Percentiles rank a stretch among this genome's conserved stretches.
These are phyloP conservation scores for Gallinago undulata DNA, from an alignment of 2,113 vertebrate genomes.

Conservation along the genomic window DNA sequence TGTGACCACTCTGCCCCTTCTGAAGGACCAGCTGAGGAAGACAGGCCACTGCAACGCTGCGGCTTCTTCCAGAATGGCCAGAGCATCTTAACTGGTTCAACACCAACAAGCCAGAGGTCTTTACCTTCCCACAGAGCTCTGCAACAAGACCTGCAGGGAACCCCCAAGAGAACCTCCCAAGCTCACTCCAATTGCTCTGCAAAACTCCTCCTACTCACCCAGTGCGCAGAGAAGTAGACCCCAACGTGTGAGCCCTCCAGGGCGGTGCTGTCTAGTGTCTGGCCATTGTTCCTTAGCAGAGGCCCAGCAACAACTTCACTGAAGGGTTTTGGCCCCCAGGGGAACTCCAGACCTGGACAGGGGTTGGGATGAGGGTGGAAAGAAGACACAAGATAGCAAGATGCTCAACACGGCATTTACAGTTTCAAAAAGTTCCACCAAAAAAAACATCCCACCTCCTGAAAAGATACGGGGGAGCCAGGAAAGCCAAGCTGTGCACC, in stretches of 20 bases:
- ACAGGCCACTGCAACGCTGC: background rate
- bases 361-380: fast-evolving
- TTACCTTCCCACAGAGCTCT: background rate
- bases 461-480: background rate
- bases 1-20: background rate
- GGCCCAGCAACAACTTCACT: slow-evolving; percentile 94
- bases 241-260: slow-evolving; percentile 93
- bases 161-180: background rate
- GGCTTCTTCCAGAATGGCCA: background rate
- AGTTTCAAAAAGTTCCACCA: background rate
- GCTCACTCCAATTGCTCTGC: background rate
- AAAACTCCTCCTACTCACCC: slow-evolving; percentile 83
- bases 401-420: background rate
- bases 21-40: background rate
- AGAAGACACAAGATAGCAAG: background rate
- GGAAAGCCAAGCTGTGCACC: background rate
- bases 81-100: background rate
- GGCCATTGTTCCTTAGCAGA: slow-evolving; percentile 88
- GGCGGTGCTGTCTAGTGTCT: slow-evolving; percentile 87
- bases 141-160: background rate
- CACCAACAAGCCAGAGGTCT: background rate
- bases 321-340: slow-evolving; percentile 98
- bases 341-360: slow-evolving; percentile 91
- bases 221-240: slow-evolving; percentile 98
- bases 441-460: background rate